A percentile compares a stretch with the other conserved stretches of the same genome.
These are phyloP conservation scores for Platycercus adscitus DNA, from an alignment of 2,113 vertebrate genomes.

Conservation along the genomic window DNA sequence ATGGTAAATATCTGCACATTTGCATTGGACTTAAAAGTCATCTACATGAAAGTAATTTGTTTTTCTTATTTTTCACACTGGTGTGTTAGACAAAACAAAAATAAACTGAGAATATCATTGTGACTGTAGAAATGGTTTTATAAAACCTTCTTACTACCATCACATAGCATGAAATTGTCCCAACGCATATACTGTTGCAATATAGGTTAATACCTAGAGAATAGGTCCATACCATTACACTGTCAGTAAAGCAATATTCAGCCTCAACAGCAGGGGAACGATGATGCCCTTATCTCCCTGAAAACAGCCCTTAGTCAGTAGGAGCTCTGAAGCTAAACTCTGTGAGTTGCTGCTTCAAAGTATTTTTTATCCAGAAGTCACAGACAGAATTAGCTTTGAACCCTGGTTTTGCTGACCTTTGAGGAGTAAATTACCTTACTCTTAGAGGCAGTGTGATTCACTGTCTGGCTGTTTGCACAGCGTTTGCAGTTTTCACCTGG, in stretches of 20 bases:
- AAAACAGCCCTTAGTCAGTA: neutral
- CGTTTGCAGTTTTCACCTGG: neutral
- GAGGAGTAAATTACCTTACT: conserved; percentile 11
- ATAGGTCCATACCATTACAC: neutral
- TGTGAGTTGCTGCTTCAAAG: neutral
- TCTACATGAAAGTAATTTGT: neutral
- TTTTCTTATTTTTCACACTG: neutral
- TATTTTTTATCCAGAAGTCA: conserved; percentile 3
- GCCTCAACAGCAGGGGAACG: neutral
- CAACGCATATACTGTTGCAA: neutral
- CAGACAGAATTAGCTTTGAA: conserved; percentile 37
- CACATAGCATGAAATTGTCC: neutral
- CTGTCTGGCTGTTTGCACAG: neutral
- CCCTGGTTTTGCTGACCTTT: conserved; percentile 31
- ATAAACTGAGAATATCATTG: neutral
- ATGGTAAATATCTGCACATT: neutral
- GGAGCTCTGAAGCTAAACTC: neutral
- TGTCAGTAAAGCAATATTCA: neutral
- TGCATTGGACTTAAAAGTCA: neutral
- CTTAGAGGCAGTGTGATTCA: neutral
- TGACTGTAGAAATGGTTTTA: neutral
- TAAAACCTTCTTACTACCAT: neutral
- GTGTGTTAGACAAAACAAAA: neutral
- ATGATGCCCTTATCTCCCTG: conserved; percentile 18
- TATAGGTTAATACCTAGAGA: neutral